Evolutionary conservation across 2,888 invertebrate species (phyloP).

Genomic region (Erebia palarica): DNA sequence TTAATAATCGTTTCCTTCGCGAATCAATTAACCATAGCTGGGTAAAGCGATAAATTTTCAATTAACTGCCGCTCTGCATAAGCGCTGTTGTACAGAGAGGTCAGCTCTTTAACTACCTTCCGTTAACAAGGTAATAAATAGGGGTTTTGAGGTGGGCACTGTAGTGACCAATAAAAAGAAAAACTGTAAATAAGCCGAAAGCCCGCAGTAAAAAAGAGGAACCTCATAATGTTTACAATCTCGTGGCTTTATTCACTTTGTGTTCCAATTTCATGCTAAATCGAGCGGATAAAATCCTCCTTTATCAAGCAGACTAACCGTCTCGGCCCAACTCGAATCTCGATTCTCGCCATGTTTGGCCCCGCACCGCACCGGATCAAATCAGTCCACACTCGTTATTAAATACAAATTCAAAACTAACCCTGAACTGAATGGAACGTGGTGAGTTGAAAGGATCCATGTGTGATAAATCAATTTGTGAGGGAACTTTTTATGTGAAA

Average conservation of each 20-base stretch:
- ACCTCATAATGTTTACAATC: constrained; percentile 82
- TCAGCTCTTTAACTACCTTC: constrained; percentile 74
- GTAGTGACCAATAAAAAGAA: constrained; percentile 74
- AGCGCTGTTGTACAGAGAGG: constrained; percentile 62
- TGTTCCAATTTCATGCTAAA: constrained; percentile 83
- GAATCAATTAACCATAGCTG: constrained; percentile 69
- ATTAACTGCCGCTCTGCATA: constrained; percentile 62
- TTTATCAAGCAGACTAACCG: constrained; percentile 79
- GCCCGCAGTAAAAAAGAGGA: constrained; percentile 77
- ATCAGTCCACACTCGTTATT: constrained; percentile 58
- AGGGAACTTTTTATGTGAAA: constrained; percentile 38
- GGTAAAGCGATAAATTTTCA: constrained; percentile 73
- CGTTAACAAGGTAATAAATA: constrained; percentile 81
- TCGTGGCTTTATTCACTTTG: constrained; percentile 83
- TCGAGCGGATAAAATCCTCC: constrained; percentile 80
- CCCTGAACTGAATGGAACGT: constrained; percentile 69
- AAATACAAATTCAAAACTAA: constrained; percentile 70
- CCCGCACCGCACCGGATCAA: constrained; percentile 40
- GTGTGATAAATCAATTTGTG: constrained; percentile 70
- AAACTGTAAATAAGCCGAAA: constrained; percentile 78
- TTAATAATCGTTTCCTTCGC: constrained; percentile 60
- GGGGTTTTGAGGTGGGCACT: constrained; percentile 65
- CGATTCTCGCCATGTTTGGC: constrained; percentile 44
- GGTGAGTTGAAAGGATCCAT: constrained; percentile 66
- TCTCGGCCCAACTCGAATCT: constrained; percentile 56